Percentiles rank a stretch among this genome's conserved stretches.
These are phyloP conservation scores for Acrobasis repandana DNA, from an alignment of 2,888 invertebrate species.

Conservation along the genomic window DNA sequence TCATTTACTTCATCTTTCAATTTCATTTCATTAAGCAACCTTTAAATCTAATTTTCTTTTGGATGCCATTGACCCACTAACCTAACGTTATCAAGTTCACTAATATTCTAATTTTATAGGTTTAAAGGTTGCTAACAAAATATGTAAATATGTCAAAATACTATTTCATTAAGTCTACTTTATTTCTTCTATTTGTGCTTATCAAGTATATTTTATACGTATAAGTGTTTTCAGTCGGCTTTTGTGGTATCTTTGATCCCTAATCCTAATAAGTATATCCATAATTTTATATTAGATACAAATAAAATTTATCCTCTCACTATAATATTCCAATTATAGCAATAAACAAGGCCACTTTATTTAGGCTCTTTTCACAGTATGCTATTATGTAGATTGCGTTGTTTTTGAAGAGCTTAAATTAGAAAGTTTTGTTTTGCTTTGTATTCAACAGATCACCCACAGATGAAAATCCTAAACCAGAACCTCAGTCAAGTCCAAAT, in stretches of 20 bases:
- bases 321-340: conserved; percentile 32
- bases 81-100: conserved; percentile 36
- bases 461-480: conserved; percentile 74
- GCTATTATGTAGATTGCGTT: conserved; percentile 44
- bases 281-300: conserved; percentile 27
- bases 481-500: conserved; percentile 69
- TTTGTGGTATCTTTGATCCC: conserved; percentile 74
- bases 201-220: conserved; percentile 26
- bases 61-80: conserved; percentile 40
- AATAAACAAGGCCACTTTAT: conserved; percentile 20
- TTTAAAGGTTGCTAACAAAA: conserved; percentile 56
- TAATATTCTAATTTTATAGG: conserved; percentile 45
- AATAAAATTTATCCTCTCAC: conserved; percentile 43
- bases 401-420: conserved; percentile 62
- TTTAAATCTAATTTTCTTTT: conserved; percentile 45
- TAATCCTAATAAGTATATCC: conserved; percentile 30
- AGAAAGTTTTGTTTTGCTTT: conserved; percentile 79
- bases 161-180: conserved; percentile 27
- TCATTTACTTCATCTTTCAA: conserved; percentile 37
- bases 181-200: conserved; percentile 27
- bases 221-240: conserved; percentile 44
- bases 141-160: conserved; percentile 37
- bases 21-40: conserved; percentile 50
- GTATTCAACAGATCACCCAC: conserved; percentile 83
- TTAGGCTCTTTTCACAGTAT: conserved; percentile 32